Conservation (phyloP, 1,140 invertebrate genomes). For the Solenopsis fugax region DNA sequence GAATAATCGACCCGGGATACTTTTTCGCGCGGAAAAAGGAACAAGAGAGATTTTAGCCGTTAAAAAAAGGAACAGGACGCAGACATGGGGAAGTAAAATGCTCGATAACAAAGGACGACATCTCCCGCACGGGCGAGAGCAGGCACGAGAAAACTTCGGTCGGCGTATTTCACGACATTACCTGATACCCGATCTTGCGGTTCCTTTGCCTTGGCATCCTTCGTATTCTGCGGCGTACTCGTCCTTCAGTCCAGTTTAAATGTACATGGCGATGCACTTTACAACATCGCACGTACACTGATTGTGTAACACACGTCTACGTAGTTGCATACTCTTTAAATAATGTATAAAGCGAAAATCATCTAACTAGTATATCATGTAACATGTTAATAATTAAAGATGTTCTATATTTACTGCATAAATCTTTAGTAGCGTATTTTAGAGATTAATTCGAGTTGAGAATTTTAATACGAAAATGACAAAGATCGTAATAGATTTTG, state of each 20-base stretch:
- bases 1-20: constrained; percentile 17
- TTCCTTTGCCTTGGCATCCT: constrained; percentile 1
- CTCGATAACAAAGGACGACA: constrained; percentile 15
- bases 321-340: background rate
- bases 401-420: background rate
- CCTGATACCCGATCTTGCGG: background rate
- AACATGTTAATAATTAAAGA: background rate
- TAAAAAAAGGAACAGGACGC: background rate
- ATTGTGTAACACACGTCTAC: background rate
- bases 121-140: background rate
- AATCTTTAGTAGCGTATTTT: background rate
- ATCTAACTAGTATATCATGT: background rate
- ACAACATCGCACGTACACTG: background rate
- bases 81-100: background rate
- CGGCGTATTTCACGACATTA: constrained; percentile 23
- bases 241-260: background rate
- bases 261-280: background rate
- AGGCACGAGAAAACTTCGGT: background rate
- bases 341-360: background rate
- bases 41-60: background rate
- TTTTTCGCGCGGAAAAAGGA: background rate
- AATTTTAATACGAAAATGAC: background rate
- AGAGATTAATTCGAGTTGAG: background rate
- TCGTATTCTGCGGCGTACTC: background rate
- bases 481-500: background rate